Evolutionary conservation across 2,113 vertebrate species (phyloP).

Genomic region (Anas platyrhynchos): DNA sequence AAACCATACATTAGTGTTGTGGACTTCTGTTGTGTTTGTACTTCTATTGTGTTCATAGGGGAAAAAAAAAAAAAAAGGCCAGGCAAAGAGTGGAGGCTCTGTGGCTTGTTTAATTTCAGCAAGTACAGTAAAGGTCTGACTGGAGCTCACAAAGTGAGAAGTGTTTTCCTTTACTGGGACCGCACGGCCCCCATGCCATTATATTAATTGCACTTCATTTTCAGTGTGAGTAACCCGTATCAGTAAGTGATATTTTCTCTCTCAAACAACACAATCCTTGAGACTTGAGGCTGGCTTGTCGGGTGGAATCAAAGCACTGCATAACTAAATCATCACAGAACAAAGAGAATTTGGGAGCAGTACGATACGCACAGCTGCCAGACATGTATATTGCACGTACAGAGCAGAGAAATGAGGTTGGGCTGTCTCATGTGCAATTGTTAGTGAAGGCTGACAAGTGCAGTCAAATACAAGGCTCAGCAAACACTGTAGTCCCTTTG

Average conservation of each 20-base stretch:
- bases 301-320: neutral
- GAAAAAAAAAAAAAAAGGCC: neutral
- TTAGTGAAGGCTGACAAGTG: neutral
- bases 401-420: accelerated
- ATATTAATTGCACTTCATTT: neutral
- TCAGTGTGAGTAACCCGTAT: neutral
- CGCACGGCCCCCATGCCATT: neutral
- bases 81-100: neutral
- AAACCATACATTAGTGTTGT: neutral
- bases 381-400: accelerated
- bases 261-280: neutral
- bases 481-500: neutral
- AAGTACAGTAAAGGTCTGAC: too few species aligned
- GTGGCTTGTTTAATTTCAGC: neutral
- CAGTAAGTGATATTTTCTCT: neutral
- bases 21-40: neutral
- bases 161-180: neutral
- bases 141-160: neutral
- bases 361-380: accelerated
- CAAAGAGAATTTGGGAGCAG: neutral
- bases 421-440: neutral
- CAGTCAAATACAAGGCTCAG: neutral
- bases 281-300: neutral
- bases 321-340: neutral
- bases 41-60: too few species aligned